phyloP scores from a whole-genome alignment of 1,140 invertebrate genomes.

The Tribolium madens region DNA sequence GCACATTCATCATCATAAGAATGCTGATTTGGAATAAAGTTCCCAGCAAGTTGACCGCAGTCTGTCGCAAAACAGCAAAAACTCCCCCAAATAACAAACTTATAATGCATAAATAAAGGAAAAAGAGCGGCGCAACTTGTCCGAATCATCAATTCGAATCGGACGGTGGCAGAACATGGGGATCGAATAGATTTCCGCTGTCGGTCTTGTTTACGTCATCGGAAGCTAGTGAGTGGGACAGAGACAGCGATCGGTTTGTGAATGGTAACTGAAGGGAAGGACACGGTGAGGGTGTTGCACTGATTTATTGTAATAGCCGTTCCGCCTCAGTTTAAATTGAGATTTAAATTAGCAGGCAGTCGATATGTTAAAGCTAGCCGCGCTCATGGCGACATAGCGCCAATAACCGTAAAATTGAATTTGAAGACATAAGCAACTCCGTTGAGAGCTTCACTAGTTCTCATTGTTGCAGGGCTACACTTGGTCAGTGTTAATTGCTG shows the following conservation, averaged over 20 bases:
- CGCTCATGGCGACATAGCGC: constrained; percentile 53
- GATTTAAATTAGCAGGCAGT: constrained; percentile 62
- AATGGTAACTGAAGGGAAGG: constrained; percentile 1
- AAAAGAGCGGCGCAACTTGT: constrained; percentile 51
- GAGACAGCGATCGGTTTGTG: neutral
- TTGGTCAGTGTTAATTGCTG: constrained; percentile 16
- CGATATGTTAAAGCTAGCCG: constrained; percentile 50
- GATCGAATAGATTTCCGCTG: constrained; percentile 1
- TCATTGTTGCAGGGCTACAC: constrained; percentile 22
- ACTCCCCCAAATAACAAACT: constrained; percentile 39
- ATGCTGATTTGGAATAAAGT: constrained; percentile 29
- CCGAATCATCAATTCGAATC: constrained; percentile 55
- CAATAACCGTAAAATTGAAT: constrained; percentile 64
- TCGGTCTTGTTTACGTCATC: constrained; percentile 4
- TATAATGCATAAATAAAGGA: constrained; percentile 43
- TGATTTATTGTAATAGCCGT: constrained; percentile 63
- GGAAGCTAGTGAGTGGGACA: neutral
- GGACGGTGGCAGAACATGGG: constrained; percentile 46
- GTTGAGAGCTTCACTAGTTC: constrained; percentile 25
- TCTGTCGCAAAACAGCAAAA: constrained; percentile 38
- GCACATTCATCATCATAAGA: constrained; percentile 18
- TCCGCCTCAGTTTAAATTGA: constrained; percentile 62
- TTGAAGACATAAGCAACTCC: constrained; percentile 51
- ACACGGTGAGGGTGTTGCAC: constrained; percentile 56
- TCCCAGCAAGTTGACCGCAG: constrained; percentile 35